Percentiles rank a stretch among this genome's conserved stretches.
These are phyloP conservation scores for Microctenopoma steveboyesi DNA, from an alignment of 2,797 vertebrate genomes.

Conservation along the genomic window DNA sequence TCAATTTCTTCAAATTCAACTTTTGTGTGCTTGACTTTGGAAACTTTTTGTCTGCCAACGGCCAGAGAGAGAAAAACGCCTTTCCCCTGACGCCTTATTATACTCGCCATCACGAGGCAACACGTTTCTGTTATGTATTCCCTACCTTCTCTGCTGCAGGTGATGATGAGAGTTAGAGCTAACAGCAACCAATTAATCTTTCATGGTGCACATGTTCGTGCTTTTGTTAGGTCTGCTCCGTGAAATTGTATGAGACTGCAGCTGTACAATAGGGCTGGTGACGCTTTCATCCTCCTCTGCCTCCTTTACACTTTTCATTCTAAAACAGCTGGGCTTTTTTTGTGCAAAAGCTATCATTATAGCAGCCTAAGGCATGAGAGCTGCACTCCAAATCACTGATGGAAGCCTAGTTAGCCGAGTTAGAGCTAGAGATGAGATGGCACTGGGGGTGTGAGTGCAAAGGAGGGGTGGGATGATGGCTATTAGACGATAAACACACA, in stretches of 20 bases:
- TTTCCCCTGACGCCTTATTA: conserved; percentile 64
- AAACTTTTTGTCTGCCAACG: conserved; percentile 54
- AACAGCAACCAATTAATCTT: conserved; percentile 80
- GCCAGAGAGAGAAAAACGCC: conserved; percentile 41
- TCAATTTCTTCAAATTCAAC: conserved; percentile 46
- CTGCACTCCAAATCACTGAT: conserved; percentile 65
- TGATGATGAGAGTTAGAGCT: conserved; percentile 72
- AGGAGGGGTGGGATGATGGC: conserved; percentile 7
- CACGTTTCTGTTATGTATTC: conserved; percentile 51
- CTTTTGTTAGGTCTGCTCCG: conserved; percentile 67
- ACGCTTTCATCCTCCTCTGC: conserved; percentile 55
- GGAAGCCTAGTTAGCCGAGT: conserved; percentile 63
- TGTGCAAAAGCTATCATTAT: conserved; percentile 67
- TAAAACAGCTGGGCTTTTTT: conserved; percentile 69
- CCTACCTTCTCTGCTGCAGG: conserved; percentile 61
- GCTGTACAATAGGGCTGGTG: conserved; percentile 64
- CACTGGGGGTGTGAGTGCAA: conserved; percentile 20
- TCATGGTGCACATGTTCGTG: conserved; percentile 72
- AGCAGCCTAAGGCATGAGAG: conserved; percentile 67
- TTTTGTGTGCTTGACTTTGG: conserved; percentile 20
- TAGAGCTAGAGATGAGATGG: conserved; percentile 63
- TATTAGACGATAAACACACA: conserved; percentile 50
- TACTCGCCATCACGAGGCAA: conserved; percentile 48
- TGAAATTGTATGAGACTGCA: conserved; percentile 61
- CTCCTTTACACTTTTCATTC: conserved; percentile 58